A percentile compares a stretch with the other conserved stretches of the same genome.
These are phyloP conservation scores for Sitophilus oryzae DNA, from an alignment of 1,140 invertebrate species.

Conservation along the genomic window DNA sequence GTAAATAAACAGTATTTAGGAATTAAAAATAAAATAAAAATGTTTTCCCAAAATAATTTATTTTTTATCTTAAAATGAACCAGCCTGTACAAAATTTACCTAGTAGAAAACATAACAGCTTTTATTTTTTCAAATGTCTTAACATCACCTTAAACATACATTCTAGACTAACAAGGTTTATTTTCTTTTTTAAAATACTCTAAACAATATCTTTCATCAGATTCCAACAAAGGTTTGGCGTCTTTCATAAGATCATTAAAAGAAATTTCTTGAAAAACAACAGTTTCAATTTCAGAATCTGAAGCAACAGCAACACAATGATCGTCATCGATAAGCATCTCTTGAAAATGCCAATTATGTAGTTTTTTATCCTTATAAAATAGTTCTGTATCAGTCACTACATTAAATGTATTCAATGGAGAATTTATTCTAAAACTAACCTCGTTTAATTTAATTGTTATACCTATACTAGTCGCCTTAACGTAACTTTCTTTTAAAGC, in stretches of 20 bases:
- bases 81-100: no score
- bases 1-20: no score
- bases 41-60: no score
- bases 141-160: no score
- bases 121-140: no score
- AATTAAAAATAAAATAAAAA: no score
- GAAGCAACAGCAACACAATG: slow-evolving; percentile 80
- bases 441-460: slow-evolving; percentile 68
- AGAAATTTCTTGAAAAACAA: slow-evolving; percentile 46
- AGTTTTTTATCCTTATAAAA: slow-evolving; percentile 56
- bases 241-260: slow-evolving; percentile 54
- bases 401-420: slow-evolving; percentile 42
- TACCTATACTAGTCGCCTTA: slow-evolving; percentile 83
- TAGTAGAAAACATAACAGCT: no score
- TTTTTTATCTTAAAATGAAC: no score
- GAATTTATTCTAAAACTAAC: slow-evolving; percentile 68
- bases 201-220: slow-evolving; percentile 51
- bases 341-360: slow-evolving; percentile 77
- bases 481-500: slow-evolving; percentile 94
- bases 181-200: slow-evolving; percentile 37
- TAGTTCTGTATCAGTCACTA: slow-evolving; percentile 63
- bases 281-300: slow-evolving; percentile 17
- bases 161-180: slow-evolving; percentile 16
- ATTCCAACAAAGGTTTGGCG: slow-evolving; percentile 47
- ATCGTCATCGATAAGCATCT: slow-evolving; percentile 69